Base-by-base conservation (phyloP, 2,888 invertebrate genomes). In the Metopia argyrocephala region DNA sequence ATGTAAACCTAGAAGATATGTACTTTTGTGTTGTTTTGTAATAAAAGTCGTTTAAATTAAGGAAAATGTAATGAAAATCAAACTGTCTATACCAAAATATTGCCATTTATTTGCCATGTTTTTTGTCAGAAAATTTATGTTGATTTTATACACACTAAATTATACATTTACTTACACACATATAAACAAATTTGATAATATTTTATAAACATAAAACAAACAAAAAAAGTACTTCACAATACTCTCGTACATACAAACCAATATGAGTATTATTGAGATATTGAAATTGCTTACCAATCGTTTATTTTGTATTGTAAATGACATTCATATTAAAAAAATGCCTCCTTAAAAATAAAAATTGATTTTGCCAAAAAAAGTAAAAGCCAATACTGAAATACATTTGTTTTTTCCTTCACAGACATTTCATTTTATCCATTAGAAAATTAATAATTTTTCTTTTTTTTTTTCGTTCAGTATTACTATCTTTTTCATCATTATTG, bases 381-480 rank as follows among this genome's bases (percentile, higher is more conserved):
- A n/a, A n/a, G n/a, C n/a, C n/a, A n/a, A n/a, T n/a, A n/a, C n/a
- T n/a, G n/a, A n/a, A n/a, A n/a, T n/a, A n/a, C n/a, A n/a, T n/a
- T n/a, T n/a, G 57, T 65, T 46, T 56, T 20, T 15, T 50, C 7
- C 31, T 21, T 57, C 23, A 1, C 12, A 15, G n/a, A 3, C 57
- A 46, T 45, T 87, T 83, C 31, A 38, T 56, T 56, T 85, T 85
- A 88, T 88, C 88, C 89, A 89, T 89, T 88, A 88, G 89, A 89
- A 89, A 88, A 88, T 88, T 88, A 89, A 89, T 89, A 89, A 86
- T 68, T 45, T 79, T 69, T 50, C 21, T 21, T 27, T 64, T 57
- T 83, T 82, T 79, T 56, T 65, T 65, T 65, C 21, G 7, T n/a
- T 38, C 38, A 38, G 9, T 38, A 38, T 38, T 38, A 31, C 6